A percentile compares a stretch with the other conserved stretches of the same genome.
These are phyloP conservation scores for Macquaria ambigua DNA, from an alignment of 2,113 vertebrate species.

Conservation along the genomic window DNA sequence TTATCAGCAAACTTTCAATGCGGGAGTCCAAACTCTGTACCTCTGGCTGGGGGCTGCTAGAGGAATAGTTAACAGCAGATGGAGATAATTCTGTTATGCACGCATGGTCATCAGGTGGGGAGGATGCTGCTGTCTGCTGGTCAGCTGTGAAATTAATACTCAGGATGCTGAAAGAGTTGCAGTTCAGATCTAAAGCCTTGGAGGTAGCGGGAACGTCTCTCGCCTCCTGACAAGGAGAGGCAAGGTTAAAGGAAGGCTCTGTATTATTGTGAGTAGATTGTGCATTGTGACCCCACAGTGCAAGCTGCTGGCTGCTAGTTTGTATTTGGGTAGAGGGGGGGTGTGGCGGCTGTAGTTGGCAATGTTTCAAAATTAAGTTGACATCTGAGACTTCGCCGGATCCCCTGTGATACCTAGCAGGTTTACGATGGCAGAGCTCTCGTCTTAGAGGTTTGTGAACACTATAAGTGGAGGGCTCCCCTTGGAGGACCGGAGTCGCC, in stretches of 20 bases:
- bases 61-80: conserved; percentile 70
- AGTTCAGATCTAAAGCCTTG: conserved; percentile 68
- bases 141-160: conserved; percentile 80
- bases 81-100: conserved; percentile 29
- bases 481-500: conserved; percentile 90
- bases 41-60: conserved; percentile 85
- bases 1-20: conserved; percentile 95
- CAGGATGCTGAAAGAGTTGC: conserved; percentile 56
- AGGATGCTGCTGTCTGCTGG: conserved; percentile 82
- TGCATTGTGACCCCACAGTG: conserved; percentile 84
- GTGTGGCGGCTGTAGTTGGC: conserved; percentile 62
- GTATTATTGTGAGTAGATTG: conserved; percentile 49
- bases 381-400: conserved; percentile 83
- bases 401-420: conserved; percentile 56
- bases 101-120: conserved; percentile 29
- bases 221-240: conserved; percentile 84
- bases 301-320: conserved; percentile 81
- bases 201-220: conserved; percentile 71
- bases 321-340: conserved; percentile 58
- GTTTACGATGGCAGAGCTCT: conserved; percentile 60
- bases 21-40: conserved; percentile 92
- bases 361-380: conserved; percentile 82
- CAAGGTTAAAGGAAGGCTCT: conserved; percentile 75
- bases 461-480: conserved; percentile 68
- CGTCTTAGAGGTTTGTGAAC: conserved; percentile 63